Conservation (phyloP, 2,113 vertebrate species). For the human (Homo sapiens) region GRCh38 chr9:16312001-16312500, state of each 20-base stretch:
- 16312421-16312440: background rate
- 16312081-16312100: background rate
- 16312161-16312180: background rate
- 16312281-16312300: background rate
- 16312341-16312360: background rate
- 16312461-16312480: background rate
- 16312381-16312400: background rate
- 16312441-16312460: background rate
- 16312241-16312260: background rate
- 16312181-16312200: conserved; percentile 47
- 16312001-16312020: background rate
- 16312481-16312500: background rate
- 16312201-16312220: background rate
- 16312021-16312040: background rate
- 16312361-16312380: conserved; percentile 4
- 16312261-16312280: background rate
- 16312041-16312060: background rate
- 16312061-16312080: background rate
- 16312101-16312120: conserved; percentile 11
- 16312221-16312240: background rate
- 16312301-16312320: background rate
- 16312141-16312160: conserved; percentile 43
- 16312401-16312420: conserved; percentile 33
- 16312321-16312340: background rate
- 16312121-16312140: background rate